phyloP scores from a whole-genome alignment of 2,113 vertebrate genomes.

The Corythornis vintsioides region DNA sequence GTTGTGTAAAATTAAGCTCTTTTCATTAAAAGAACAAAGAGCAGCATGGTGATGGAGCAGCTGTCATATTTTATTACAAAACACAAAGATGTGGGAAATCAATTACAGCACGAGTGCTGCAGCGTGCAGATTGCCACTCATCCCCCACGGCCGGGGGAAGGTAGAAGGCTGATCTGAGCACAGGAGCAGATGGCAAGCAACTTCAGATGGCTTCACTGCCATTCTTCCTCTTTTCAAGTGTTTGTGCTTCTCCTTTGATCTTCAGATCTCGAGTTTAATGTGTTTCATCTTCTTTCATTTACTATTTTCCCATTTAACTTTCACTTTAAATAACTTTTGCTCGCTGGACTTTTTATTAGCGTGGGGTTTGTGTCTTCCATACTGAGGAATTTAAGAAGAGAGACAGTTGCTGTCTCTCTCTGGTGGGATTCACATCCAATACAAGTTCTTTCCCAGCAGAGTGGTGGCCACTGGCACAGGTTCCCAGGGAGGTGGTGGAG shows the following conservation, averaged over 20 bases:
- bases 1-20: slow-evolving; percentile 54
- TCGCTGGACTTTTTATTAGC: background rate
- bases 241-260: slow-evolving; percentile 55
- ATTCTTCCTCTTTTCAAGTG: slow-evolving; percentile 51
- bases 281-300: slow-evolving; percentile 42
- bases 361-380: background rate
- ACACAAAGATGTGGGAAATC: slow-evolving; percentile 62
- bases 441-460: background rate
- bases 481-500: too few species aligned
- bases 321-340: slow-evolving; percentile 27
- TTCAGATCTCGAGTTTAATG: background rate
- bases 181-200: slow-evolving; percentile 62
- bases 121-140: slow-evolving; percentile 45
- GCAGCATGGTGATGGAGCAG: slow-evolving; percentile 38
- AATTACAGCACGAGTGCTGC: slow-evolving; percentile 6
- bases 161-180: slow-evolving; percentile 41
- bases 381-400: background rate
- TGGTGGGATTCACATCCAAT: background rate
- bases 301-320: slow-evolving; percentile 26
- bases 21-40: slow-evolving; percentile 64
- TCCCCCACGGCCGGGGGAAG: slow-evolving; percentile 10
- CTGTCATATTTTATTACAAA: slow-evolving; percentile 65
- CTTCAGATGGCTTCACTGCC: slow-evolving; percentile 50
- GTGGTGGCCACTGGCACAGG: too few species aligned
- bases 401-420: background rate